These are phyloP conservation scores for Neocloeon triangulifer DNA, from an alignment of 1,140 invertebrate genomes.

Conservation along the genomic window DNA sequence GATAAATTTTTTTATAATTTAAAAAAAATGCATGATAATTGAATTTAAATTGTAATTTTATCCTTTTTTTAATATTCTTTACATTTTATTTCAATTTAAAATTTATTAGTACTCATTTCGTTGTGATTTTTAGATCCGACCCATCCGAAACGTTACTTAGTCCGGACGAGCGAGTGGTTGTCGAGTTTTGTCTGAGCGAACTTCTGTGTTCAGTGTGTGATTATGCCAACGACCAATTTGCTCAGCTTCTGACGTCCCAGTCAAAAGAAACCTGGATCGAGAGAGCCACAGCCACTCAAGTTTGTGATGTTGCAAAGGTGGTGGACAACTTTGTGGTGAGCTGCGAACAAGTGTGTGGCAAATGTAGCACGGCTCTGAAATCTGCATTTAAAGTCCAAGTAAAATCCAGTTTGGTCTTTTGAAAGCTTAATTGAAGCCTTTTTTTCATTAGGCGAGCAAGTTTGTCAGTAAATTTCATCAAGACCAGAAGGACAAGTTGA, in stretches of 20 bases:
- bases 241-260: constrained; percentile 58
- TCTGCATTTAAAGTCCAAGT: constrained; percentile 59
- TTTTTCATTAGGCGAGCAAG: constrained; percentile 64
- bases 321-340: constrained; percentile 57
- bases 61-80: too few species aligned
- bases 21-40: too few species aligned
- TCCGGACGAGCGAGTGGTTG: constrained; percentile 37
- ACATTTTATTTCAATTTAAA: too few species aligned
- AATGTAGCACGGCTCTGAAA: constrained; percentile 53
- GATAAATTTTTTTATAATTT: too few species aligned
- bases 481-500: constrained; percentile 66
- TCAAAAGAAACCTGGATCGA: constrained; percentile 34
- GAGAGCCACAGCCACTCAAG: constrained; percentile 42
- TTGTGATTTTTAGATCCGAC: constrained; percentile 21
- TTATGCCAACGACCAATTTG: constrained; percentile 77
- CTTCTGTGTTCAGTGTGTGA: constrained; percentile 61
- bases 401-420: constrained; percentile 4
- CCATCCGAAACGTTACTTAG: constrained; percentile 41
- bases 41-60: too few species aligned
- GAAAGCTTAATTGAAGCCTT: neutral
- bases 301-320: constrained; percentile 49
- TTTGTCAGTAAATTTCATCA: constrained; percentile 83
- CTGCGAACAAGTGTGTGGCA: constrained; percentile 55
- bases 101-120: too few species aligned
- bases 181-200: constrained; percentile 46